Conservation (phyloP, 2,113 vertebrate species). For the Ia io region DNA sequence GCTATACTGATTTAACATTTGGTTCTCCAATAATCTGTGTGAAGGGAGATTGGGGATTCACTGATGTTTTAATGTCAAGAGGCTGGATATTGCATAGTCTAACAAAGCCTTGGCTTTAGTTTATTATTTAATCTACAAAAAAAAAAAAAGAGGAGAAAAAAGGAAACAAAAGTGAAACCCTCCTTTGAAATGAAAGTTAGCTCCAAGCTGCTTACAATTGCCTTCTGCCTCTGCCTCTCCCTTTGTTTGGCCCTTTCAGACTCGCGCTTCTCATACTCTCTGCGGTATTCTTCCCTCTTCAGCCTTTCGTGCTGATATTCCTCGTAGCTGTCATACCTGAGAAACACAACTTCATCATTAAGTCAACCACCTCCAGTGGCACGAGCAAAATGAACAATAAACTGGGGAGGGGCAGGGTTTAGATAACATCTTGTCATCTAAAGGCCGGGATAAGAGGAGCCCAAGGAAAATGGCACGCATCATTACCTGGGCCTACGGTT, state of each 20-base stretch:
- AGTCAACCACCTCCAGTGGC: slow-evolving; percentile 67
- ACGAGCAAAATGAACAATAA: slow-evolving; percentile 42
- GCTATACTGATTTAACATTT: not conserved
- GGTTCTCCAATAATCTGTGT: not conserved
- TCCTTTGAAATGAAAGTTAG: slow-evolving; percentile 68
- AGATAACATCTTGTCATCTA: not conserved
- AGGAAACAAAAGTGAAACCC: not conserved
- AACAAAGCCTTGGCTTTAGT: slow-evolving; percentile 1
- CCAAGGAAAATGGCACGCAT: not conserved
- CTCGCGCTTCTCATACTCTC: slow-evolving; percentile 94
- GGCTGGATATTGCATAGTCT: not conserved
- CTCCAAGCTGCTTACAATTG: slow-evolving; percentile 90
- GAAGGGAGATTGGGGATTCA: not conserved
- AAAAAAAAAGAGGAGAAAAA: not conserved
- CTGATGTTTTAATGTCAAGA: not conserved
- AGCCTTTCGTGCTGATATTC: slow-evolving; percentile 96
- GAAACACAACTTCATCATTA: slow-evolving; percentile 82
- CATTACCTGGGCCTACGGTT: slow-evolving; percentile 93
- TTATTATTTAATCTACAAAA: slow-evolving; percentile 44
- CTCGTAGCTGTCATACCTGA: slow-evolving; percentile 97
- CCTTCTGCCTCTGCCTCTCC: slow-evolving; percentile 93
- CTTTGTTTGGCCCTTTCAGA: slow-evolving; percentile 94
- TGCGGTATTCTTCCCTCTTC: slow-evolving; percentile 95
- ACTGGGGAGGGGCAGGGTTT: not conserved
- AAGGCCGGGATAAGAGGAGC: slow-evolving; percentile 3